Conservation (phyloP, 2,113 vertebrate species). For the Xerus inauris region DNA sequence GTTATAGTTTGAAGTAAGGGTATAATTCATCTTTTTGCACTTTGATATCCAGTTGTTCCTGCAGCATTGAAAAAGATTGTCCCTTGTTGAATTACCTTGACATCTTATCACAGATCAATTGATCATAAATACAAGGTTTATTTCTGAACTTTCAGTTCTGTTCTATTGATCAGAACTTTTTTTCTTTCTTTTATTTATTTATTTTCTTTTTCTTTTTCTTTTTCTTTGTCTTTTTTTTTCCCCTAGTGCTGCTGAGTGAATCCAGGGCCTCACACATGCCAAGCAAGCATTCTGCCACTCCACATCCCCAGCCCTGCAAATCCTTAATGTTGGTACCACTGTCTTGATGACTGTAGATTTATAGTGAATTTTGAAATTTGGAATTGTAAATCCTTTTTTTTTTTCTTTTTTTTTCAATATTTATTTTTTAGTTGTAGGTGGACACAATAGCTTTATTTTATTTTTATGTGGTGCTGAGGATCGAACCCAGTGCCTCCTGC, state of each 20-base stretch:
- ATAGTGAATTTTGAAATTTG: slow-evolving; percentile 9
- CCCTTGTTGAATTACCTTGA: not conserved
- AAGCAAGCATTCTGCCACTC: no score
- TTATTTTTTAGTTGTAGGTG: no score
- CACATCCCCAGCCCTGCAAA: not conserved
- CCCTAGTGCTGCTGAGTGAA: no score
- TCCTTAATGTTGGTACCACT: not conserved
- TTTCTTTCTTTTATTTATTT: no score
- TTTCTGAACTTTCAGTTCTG: not conserved
- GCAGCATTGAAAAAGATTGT: not conserved
- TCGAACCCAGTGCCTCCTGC: no score
- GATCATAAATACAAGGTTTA: not conserved
- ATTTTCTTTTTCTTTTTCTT: no score
- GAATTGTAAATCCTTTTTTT: not conserved
- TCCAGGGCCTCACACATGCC: no score
- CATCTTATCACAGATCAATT: not conserved
- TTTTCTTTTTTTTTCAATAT: no score
- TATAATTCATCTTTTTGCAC: slow-evolving; percentile 30
- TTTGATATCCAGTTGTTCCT: not conserved
- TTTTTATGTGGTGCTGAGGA: no score
- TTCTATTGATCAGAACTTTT: not conserved
- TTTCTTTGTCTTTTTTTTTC: no score
- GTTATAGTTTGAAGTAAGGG: not conserved
- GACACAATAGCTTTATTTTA: no score
- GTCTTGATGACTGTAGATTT: not conserved